A percentile compares a stretch with the other conserved stretches of the same genome.
Evolutionary conservation across 2,797 vertebrate species (phyloP).

Genomic region (Cyclopterus lumpus): DNA sequence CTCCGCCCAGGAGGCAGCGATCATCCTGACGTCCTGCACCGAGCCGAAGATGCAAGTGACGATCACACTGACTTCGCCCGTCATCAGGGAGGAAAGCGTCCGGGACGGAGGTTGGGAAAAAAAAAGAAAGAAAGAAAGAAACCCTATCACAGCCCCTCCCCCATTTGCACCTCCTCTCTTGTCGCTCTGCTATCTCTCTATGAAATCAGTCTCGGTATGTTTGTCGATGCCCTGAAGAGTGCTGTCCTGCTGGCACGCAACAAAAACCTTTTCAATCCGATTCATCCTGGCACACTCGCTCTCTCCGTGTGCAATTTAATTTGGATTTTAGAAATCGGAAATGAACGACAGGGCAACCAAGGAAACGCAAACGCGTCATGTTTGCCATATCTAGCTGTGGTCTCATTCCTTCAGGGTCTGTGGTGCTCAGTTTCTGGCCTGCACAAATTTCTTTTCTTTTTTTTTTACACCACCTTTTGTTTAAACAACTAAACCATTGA

Average conservation of each 20-base stretch:
- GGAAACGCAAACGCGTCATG: conserved; percentile 67
- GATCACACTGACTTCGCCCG: conserved; percentile 97
- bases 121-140: no score
- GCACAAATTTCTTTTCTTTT: neutral
- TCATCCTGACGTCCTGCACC: conserved; percentile 91
- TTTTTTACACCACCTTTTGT: neutral
- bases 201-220: conserved; percentile 75
- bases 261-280: conserved; percentile 14
- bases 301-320: conserved; percentile 23
- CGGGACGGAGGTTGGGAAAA: conserved; percentile 93
- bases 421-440: conserved; percentile 1
- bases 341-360: conserved; percentile 15
- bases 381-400: neutral
- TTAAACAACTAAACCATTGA: conserved; percentile 2
- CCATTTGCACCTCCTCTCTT: conserved; percentile 67
- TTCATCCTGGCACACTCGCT: conserved; percentile 17
- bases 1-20: conserved; percentile 91
- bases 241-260: conserved; percentile 91
- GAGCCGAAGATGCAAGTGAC: conserved; percentile 99
- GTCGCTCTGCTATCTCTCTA: conserved; percentile 62
- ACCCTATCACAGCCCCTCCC: conserved; percentile 76
- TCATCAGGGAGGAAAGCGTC: conserved; percentile 94
- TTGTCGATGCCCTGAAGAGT: conserved; percentile 83
- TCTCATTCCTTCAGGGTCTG: conserved; percentile 38
- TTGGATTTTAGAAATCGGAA: conserved; percentile 25